Conservation (phyloP, 2,888 invertebrate genomes). For the Masnerella sp. region DNA sequence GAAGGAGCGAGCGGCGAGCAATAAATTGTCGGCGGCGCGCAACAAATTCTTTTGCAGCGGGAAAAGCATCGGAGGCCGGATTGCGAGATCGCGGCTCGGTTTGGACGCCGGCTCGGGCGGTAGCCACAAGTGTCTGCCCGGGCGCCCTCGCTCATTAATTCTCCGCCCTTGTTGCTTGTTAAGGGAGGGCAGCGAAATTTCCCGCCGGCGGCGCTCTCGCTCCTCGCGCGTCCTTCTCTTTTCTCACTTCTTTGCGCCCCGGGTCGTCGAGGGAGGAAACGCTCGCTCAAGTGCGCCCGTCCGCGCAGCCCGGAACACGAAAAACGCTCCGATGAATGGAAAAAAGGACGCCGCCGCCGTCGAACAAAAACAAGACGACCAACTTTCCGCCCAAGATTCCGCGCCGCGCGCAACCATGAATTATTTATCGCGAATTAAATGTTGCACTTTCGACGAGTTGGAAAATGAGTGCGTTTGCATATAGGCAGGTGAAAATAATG, state of each 20-base stretch:
- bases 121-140: constrained; percentile 78
- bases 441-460: too few species aligned
- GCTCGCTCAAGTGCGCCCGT: constrained; percentile 69
- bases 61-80: constrained; percentile 4
- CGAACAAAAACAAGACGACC: constrained; percentile 39
- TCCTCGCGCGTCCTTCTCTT: constrained; percentile 39
- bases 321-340: constrained; percentile 39
- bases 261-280: constrained; percentile 69
- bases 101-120: constrained; percentile 74
- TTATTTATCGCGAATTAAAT: constrained; percentile 55
- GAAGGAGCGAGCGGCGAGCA: constrained; percentile 36
- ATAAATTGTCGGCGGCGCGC: constrained; percentile 40
- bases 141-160: constrained; percentile 78
- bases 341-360: constrained; percentile 8
- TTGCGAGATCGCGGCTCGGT: constrained; percentile 66
- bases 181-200: constrained; percentile 70
- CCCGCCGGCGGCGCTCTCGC: constrained; percentile 40
- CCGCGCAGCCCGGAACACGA: constrained; percentile 53
- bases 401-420: constrained; percentile 42
- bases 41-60: constrained; percentile 46
- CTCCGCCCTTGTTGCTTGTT: constrained; percentile 78
- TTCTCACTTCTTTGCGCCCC: constrained; percentile 62
- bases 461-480: constrained; percentile 4
- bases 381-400: constrained; percentile 47
- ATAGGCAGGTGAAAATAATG: too few species aligned